Conservation (phyloP, 2,888 invertebrate genomes). For the Rotaria macrura region DNA sequence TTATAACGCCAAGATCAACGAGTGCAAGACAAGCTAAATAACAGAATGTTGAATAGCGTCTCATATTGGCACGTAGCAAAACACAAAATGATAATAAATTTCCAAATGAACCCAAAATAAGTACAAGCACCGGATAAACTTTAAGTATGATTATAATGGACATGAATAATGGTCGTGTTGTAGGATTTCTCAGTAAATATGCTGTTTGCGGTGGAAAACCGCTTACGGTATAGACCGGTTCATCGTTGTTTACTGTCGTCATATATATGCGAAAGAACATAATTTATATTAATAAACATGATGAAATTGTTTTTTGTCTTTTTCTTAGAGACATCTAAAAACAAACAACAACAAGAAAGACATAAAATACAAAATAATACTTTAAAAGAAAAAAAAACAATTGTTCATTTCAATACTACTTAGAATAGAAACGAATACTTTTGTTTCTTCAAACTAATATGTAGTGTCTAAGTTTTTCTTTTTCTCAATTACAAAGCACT, state of each 20-base stretch:
- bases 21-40: slow-evolving; percentile 31
- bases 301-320: neutral
- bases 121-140: slow-evolving; percentile 10
- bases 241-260: neutral
- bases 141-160: neutral
- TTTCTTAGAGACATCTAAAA: neutral
- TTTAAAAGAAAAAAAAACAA: too few species aligned
- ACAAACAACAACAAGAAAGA: too few species aligned
- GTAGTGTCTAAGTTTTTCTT: too few species aligned
- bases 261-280: neutral
- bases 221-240: neutral
- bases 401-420: too few species aligned
- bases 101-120: neutral
- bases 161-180: neutral
- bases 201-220: neutral
- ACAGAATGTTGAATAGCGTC: slow-evolving; percentile 31
- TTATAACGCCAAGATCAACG: slow-evolving; percentile 26
- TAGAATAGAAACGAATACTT: too few species aligned
- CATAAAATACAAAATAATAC: neutral
- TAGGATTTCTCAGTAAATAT: neutral
- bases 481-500: neutral
- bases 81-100: slow-evolving; percentile 30
- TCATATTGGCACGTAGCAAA: slow-evolving; percentile 24
- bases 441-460: too few species aligned
- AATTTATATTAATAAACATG: neutral